phyloP scores from a whole-genome alignment of 2,888 invertebrate species.

The Spodoptera littoralis region DNA sequence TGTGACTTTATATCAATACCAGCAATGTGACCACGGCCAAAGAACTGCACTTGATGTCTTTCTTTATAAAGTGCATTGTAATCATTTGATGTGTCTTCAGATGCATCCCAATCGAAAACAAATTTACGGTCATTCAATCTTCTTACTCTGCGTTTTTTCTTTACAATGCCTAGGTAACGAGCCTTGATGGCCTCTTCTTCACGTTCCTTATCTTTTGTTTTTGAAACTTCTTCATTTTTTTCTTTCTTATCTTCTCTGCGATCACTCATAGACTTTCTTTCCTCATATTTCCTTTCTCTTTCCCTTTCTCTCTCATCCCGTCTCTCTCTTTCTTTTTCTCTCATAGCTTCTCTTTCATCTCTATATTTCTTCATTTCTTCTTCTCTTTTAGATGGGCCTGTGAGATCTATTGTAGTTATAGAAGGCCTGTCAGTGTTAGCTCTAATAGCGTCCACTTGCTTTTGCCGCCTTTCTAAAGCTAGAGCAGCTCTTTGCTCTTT shows the following conservation, averaged over 20 bases:
- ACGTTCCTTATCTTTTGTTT: conserved; percentile 95
- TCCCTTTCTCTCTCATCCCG: conserved; percentile 90
- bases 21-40: conserved; percentile 98
- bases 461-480: conserved; percentile 96
- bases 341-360: conserved; percentile 69
- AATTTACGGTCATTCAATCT: conserved; percentile 99
- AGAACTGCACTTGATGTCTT: conserved; percentile 98
- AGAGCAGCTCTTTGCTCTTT: conserved; percentile 98
- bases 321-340: conserved; percentile 82
- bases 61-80: conserved; percentile 99
- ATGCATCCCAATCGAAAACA: conserved; percentile 99
- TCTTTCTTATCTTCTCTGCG: conserved; percentile 84
- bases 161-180: conserved; percentile 97
- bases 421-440: conserved; percentile 89
- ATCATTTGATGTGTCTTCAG: conserved; percentile 99
- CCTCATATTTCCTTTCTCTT: conserved; percentile 84
- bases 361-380: conserved; percentile 76
- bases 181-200: conserved; percentile 98
- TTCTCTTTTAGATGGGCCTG: conserved; percentile 85
- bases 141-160: conserved; percentile 97
- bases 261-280: conserved; percentile 84
- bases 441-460: conserved; percentile 95
- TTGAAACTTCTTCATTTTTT: conserved; percentile 85
- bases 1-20: conserved; percentile 99
- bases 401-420: conserved; percentile 82